Conservation (phyloP, 2,888 invertebrate genomes). For the Lasioglossum villosulum region DNA sequence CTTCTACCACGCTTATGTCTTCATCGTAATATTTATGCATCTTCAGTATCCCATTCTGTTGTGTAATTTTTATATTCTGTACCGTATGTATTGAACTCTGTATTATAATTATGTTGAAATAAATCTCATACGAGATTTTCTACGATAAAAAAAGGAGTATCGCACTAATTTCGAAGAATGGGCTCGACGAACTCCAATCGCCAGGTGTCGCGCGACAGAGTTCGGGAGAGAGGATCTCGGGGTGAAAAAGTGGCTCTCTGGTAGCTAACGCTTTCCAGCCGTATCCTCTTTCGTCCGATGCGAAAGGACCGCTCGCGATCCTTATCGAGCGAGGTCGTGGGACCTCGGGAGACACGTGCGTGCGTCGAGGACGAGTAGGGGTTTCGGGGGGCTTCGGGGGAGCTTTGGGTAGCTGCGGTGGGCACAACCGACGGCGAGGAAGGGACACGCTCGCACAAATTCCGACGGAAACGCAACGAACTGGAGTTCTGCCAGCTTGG, state of each 20-base stretch:
- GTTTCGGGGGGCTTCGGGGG: not conserved
- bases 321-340: slow-evolving; percentile 14
- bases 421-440: slow-evolving; percentile 7
- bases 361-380: not conserved
- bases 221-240: not conserved
- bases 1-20: no score
- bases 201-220: not conserved
- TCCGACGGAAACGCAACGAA: slow-evolving; percentile 50
- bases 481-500: slow-evolving; percentile 68
- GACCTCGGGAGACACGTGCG: slow-evolving; percentile 3
- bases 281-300: not conserved
- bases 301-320: slow-evolving; percentile 8
- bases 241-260: not conserved
- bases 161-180: no score
- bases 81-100: no score
- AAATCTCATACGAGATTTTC: no score
- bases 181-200: not conserved
- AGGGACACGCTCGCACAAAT: slow-evolving; percentile 31
- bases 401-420: slow-evolving; percentile 1
- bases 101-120: no score
- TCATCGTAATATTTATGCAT: no score
- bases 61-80: no score
- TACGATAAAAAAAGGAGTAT: no score
- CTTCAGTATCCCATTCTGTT: no score
- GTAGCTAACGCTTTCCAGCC: not conserved